Conservation (phyloP, 2,113 vertebrate genomes). For the Leiothrix lutea region DNA sequence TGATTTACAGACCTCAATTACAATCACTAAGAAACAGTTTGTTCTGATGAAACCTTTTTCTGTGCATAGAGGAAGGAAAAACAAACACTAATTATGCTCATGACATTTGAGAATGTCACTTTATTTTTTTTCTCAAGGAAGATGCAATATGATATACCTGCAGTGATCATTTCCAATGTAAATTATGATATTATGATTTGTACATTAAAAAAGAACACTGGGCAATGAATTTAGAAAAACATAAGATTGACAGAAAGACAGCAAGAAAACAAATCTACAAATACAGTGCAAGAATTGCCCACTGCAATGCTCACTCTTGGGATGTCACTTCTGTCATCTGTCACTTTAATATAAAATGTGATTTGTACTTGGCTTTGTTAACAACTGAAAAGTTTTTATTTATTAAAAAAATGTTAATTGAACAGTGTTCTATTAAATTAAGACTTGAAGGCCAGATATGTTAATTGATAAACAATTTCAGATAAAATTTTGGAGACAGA, state of each 20-base stretch:
- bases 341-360: background rate
- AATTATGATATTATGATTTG: background rate
- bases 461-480: background rate
- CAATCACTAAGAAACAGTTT: background rate
- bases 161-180: background rate
- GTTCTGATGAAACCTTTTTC: background rate
- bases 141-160: background rate
- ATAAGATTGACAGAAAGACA: background rate
- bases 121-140: background rate
- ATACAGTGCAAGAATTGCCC: background rate
- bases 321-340: background rate
- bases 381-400: background rate
- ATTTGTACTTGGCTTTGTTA: background rate
- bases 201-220: background rate
- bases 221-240: background rate
- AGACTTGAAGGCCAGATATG: background rate
- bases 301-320: background rate
- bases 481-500: background rate
- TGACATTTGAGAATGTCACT: background rate
- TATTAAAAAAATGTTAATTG: background rate
- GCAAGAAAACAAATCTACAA: background rate
- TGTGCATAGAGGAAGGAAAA: background rate
- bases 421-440: background rate
- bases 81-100: background rate
- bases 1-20: background rate